Percentiles rank a stretch among this genome's conserved stretches.
Conservation (phyloP, 2,888 invertebrate species). For the Cheilosia grossa region DNA sequence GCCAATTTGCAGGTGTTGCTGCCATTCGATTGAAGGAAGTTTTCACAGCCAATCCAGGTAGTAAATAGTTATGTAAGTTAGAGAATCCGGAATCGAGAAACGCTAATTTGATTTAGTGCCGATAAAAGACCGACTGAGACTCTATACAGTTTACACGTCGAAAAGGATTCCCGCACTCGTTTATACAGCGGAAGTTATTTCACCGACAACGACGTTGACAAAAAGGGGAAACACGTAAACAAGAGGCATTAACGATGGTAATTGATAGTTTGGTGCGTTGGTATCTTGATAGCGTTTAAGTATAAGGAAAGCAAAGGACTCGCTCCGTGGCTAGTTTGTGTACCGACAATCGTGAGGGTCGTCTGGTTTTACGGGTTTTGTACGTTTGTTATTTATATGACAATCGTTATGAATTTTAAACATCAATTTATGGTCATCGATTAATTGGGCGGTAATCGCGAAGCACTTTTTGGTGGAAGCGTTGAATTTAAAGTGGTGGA, state of each 20-base stretch:
- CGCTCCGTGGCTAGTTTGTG: not conserved
- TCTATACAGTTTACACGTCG: not conserved
- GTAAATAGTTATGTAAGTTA: conserved; percentile 9
- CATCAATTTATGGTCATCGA: conserved; percentile 37
- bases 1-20: conserved; percentile 71
- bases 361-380: not conserved
- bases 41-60: conserved; percentile 45
- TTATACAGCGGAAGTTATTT: conserved; percentile 61
- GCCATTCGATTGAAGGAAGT: conserved; percentile 33
- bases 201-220: conserved; percentile 37
- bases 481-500: not conserved
- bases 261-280: conserved; percentile 68
- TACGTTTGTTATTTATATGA: conserved; percentile 14
- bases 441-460: conserved; percentile 35
- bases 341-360: conserved; percentile 6
- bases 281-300: conserved; percentile 55
- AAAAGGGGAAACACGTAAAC: conserved; percentile 60
- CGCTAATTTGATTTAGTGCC: conserved; percentile 68
- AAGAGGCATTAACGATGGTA: conserved; percentile 64
- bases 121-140: conserved; percentile 50
- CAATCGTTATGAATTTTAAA: conserved; percentile 59
- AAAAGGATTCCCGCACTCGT: too few relatives aligned
- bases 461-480: conserved; percentile 17
- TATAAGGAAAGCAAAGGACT: conserved; percentile 2
- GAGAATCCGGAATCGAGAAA: conserved; percentile 22